These are phyloP conservation scores for Heliconius aoede DNA, from an alignment of 2,888 invertebrate genomes.

Conservation along the genomic window DNA sequence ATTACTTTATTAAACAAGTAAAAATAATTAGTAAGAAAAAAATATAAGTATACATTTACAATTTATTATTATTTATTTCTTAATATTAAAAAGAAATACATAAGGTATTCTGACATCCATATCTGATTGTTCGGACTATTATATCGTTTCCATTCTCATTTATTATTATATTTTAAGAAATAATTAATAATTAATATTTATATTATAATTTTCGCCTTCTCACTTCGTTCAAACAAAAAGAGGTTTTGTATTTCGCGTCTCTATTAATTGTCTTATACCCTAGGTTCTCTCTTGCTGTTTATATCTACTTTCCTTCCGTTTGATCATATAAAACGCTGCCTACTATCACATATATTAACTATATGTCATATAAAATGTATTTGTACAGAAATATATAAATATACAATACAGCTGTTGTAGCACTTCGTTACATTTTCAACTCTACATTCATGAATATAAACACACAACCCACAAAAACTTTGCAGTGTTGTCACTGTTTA, in stretches of 20 bases:
- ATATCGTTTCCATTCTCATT: no score
- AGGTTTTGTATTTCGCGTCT: neutral
- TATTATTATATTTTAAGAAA: no score
- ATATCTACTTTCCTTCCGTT: neutral
- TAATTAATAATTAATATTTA: no score
- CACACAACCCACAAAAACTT: conserved; percentile 20
- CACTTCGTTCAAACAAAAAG: no score
- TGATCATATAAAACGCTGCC: neutral
- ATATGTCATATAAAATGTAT: neutral
- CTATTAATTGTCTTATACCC: neutral
- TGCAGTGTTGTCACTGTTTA: conserved; percentile 13
- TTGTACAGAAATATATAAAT: neutral
- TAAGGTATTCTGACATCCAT: no score
- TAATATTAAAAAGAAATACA: no score
- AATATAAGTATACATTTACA: no score
- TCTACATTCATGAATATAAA: conserved; percentile 7
- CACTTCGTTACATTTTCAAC: neutral
- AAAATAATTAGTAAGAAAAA: no score
- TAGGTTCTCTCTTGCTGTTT: neutral
- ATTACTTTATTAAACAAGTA: neutral
- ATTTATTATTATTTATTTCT: no score
- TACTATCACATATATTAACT: no score
- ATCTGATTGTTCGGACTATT: no score
- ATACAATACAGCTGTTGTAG: neutral
- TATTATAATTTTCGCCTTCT: no score